Percentiles rank a stretch among this genome's conserved stretches.
These are phyloP conservation scores for Bergia sp. DNA, from an alignment of 92 coral and sea anemone genomes.

Conservation along the genomic window DNA sequence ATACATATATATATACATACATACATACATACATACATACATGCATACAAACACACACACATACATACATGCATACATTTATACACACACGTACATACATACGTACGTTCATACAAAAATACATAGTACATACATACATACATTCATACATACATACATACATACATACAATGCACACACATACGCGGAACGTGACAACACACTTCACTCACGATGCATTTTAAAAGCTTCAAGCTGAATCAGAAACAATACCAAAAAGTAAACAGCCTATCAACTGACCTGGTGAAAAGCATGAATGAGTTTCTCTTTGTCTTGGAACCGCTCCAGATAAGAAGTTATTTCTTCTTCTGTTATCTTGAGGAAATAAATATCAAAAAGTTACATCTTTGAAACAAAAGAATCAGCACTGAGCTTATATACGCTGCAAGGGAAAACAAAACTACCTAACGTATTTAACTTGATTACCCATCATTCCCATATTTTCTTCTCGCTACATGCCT, in stretches of 20 bases:
- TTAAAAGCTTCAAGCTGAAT: not conserved
- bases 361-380: not conserved
- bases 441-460: not conserved
- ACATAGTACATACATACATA: no score
- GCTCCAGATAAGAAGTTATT: conserved; percentile 47
- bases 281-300: conserved; percentile 74
- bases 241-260: not conserved
- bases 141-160: no score
- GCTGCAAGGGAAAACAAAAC: not conserved
- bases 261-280: conserved; percentile 35
- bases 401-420: not conserved
- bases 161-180: no score
- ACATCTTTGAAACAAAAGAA: not conserved
- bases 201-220: not conserved
- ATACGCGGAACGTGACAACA: no score
- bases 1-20: no score
- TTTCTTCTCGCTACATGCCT: no score
- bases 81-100: no score
- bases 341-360: conserved; percentile 67
- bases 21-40: no score
- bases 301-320: conserved; percentile 61
- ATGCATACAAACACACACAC: no score
- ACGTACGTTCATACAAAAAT: no score
- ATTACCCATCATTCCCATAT: not conserved
- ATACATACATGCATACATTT: no score